A percentile compares a stretch with the other conserved stretches of the same genome.
Evolutionary conservation across 1,140 invertebrate genomes (phyloP).

Genomic region (Neodiprion fabricii): DNA sequence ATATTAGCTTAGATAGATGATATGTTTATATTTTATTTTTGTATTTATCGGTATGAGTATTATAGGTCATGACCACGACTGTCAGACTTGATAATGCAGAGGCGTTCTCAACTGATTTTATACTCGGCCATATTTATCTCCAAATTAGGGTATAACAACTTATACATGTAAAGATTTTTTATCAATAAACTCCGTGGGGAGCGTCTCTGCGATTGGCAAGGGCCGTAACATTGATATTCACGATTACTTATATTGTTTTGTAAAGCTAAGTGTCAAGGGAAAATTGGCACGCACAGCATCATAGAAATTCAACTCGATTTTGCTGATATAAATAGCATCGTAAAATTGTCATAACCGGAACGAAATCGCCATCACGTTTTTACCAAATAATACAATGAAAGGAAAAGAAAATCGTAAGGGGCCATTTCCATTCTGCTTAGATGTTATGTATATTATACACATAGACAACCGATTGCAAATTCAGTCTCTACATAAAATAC

Average conservation of each 20-base stretch:
- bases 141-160: background rate
- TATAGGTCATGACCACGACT: background rate
- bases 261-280: background rate
- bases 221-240: background rate
- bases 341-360: background rate
- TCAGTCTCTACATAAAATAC: background rate
- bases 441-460: background rate
- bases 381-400: background rate
- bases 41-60: background rate
- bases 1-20: background rate
- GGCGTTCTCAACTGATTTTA: background rate
- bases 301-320: background rate
- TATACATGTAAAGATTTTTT: background rate
- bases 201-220: no score
- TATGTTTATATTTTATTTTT: constrained; percentile 8
- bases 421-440: background rate
- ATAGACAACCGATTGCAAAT: background rate
- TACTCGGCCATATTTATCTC: background rate
- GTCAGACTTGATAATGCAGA: no score
- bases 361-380: background rate
- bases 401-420: background rate
- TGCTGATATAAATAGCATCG: background rate
- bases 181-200: background rate
- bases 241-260: background rate
- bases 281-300: background rate